These are phyloP conservation scores for Amblyjoppa proteus DNA, from an alignment of 2,888 invertebrate species.

Conservation along the genomic window DNA sequence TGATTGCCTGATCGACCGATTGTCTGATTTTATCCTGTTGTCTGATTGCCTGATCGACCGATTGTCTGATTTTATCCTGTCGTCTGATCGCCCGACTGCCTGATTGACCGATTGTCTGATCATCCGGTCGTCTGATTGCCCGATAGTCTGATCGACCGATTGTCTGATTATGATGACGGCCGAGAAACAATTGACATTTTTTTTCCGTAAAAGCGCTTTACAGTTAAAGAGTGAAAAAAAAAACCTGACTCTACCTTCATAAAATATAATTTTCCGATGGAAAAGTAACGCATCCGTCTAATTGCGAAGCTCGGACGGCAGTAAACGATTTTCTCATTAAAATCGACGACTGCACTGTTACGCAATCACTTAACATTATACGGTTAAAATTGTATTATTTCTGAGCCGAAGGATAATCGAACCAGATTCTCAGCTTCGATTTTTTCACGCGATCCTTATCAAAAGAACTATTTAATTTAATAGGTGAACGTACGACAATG, in stretches of 20 bases:
- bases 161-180: not conserved
- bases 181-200: not conserved
- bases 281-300: not conserved
- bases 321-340: not conserved
- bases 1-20: no score
- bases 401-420: slow-evolving; percentile 60
- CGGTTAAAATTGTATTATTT: not conserved
- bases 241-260: not conserved
- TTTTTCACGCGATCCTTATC: slow-evolving; percentile 43
- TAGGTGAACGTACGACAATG: slow-evolving; percentile 63
- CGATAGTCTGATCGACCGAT: not conserved
- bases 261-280: not conserved
- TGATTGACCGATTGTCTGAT: not conserved
- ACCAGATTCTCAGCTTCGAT: slow-evolving; percentile 40
- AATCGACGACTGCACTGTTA: slow-evolving; percentile 15
- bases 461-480: slow-evolving; percentile 48
- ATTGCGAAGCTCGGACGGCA: not conserved
- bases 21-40: no score
- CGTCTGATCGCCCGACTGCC: no score
- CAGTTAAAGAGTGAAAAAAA: not conserved
- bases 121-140: no score
- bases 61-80: not conserved
- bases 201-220: not conserved
- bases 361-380: slow-evolving; percentile 20
- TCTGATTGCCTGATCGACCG: not conserved